These are phyloP conservation scores for Halichoeres trimaculatus DNA, from an alignment of 2,113 vertebrate species.

Conservation along the genomic window DNA sequence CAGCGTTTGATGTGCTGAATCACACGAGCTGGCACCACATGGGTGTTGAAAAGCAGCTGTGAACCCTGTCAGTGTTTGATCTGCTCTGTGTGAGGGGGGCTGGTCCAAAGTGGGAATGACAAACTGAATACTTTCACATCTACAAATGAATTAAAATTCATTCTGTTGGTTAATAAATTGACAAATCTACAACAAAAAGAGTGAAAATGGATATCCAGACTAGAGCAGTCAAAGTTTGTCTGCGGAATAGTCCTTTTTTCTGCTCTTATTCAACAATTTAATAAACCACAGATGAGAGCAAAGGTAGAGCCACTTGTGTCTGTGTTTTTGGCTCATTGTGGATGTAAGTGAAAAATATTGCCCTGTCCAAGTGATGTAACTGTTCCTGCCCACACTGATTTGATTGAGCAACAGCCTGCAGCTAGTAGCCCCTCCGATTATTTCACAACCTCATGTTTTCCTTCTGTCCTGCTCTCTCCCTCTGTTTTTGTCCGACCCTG, in stretches of 20 bases:
- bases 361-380: constrained; percentile 51
- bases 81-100: background rate
- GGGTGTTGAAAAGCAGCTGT: constrained; percentile 51
- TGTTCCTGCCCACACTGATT: constrained; percentile 22
- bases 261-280: no score
- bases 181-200: no score
- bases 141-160: no score
- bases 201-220: no score
- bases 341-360: constrained; percentile 19
- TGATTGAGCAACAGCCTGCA: constrained; percentile 55
- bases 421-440: constrained; percentile 24
- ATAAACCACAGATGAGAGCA: background rate
- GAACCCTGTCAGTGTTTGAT: constrained; percentile 18
- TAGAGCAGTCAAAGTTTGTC: no score
- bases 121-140: constrained; percentile 10
- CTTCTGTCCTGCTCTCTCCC: constrained; percentile 30
- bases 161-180: no score
- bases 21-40: constrained; percentile 43
- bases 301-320: background rate
- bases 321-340: constrained; percentile 6
- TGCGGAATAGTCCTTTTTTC: no score
- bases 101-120: background rate
- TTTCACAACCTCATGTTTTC: constrained; percentile 65
- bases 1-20: constrained; percentile 64
- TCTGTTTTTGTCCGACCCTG: constrained; percentile 5